phyloP scores from a whole-genome alignment of 1,140 invertebrate species.

The Heliothis subflexa region DNA sequence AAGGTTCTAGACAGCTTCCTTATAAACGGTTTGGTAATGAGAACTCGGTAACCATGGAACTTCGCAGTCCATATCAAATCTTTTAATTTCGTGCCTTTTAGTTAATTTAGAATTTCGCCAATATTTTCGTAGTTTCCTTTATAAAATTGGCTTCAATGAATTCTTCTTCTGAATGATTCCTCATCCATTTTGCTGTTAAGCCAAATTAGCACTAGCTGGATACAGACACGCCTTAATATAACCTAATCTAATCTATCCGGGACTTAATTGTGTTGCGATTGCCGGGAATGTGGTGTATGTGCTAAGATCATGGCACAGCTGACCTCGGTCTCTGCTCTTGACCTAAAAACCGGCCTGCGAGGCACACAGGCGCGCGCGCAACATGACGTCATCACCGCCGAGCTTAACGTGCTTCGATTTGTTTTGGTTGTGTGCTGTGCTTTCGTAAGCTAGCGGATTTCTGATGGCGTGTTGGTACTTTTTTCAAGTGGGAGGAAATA shows the following conservation, averaged over 20 bases:
- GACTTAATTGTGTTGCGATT: neutral
- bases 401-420: slow-evolving; percentile 20
- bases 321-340: slow-evolving; percentile 68
- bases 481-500: too few relatives aligned
- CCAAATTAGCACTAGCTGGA: neutral
- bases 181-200: too few relatives aligned
- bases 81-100: too few relatives aligned
- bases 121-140: too few relatives aligned
- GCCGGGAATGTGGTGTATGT: slow-evolving; percentile 37
- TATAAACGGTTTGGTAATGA: neutral
- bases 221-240: neutral
- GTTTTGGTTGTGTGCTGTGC: slow-evolving; percentile 27
- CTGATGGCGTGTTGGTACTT: neutral
- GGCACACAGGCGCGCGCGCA: slow-evolving; percentile 53
- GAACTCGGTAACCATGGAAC: neutral
- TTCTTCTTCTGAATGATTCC: too few relatives aligned
- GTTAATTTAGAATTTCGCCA: too few relatives aligned
- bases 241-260: neutral
- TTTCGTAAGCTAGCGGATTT: slow-evolving; percentile 27
- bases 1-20: slow-evolving; percentile 9
- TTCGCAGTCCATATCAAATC: too few relatives aligned
- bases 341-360: slow-evolving; percentile 70
- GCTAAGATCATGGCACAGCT: slow-evolving; percentile 43
- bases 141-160: too few relatives aligned
- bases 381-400: slow-evolving; percentile 25